A percentile compares a stretch with the other conserved stretches of the same genome.
phyloP scores from a whole-genome alignment of 2,113 vertebrate genomes.

The Pungitius pungitius region DNA sequence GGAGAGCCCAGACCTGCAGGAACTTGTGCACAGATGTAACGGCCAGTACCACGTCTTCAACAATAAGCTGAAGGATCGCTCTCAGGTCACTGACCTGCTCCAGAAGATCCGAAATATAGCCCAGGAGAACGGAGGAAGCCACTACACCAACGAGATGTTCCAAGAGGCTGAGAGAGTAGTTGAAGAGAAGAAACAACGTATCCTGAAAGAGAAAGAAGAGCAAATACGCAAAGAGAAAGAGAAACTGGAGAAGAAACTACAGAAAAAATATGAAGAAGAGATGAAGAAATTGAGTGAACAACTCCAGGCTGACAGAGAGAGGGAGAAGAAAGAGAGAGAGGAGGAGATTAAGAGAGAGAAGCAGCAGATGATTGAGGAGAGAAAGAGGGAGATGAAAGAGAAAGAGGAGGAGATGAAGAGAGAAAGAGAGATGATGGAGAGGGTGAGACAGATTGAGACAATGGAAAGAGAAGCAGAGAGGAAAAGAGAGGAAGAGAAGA shows the following conservation, averaged over 20 bases:
- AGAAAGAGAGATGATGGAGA: neutral
- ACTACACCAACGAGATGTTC: constrained; percentile 19
- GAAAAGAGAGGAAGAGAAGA: neutral
- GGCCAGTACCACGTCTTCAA: constrained; percentile 24
- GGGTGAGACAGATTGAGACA: neutral
- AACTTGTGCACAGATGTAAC: constrained; percentile 8
- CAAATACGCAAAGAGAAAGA: neutral
- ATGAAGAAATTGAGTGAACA: neutral
- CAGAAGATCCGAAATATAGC: constrained; percentile 3
- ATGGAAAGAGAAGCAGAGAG: neutral
- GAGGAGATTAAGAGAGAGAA: neutral
- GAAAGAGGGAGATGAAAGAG: neutral
- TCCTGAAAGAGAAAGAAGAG: constrained; percentile 2
- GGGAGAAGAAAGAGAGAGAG: too few species aligned
- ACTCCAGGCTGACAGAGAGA: too few species aligned
- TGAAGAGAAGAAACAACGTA: neutral
- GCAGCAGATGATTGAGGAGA: neutral
- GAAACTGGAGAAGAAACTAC: neutral
- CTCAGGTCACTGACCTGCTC: constrained; percentile 17
- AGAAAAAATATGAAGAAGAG: neutral
- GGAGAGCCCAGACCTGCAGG: neutral
- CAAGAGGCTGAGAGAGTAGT: neutral
- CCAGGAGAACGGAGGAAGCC: constrained; percentile 8
- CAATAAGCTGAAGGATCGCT: neutral
- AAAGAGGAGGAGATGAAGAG: neutral